Base-by-base conservation (phyloP, 2,797 vertebrate genomes). In the Clarias laeviceps region DNA sequence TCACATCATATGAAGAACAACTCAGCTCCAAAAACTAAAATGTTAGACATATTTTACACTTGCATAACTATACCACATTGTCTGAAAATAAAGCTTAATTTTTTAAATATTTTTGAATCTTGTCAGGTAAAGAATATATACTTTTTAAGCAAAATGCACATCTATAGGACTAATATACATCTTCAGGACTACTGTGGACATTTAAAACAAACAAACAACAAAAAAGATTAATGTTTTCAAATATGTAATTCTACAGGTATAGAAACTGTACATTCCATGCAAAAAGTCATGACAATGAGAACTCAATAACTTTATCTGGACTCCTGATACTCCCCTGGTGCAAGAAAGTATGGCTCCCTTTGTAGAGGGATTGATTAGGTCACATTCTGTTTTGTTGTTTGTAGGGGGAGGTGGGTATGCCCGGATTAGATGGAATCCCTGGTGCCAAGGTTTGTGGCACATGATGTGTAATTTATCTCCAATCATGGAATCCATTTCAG, bases 401-500 rank as follows among this genome's bases (percentile, higher is more conserved):
- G 50, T 95, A 95, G 97, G 98, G 98, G 90, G 97, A 98, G 87
- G 93, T 96, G 86, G 98, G 98, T 85, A 93, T 94, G 87, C 94
- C 95, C 32, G 98, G 97, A 92, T 91, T 97, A 92, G 95, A 97
- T 81, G 98, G 98, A 94, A 88, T 91, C 79, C 94, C 96, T 27
- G 97, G 98, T 79, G 91, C 89, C 80, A 98, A 98, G 97, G 97
- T 99, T 90, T 91, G 96, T 95, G 88, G 83, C 86, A 81, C 91
- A 85, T 85, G 40, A 62, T 90, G 90, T 90, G 83, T 81, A 84
- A 76, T 90, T 88, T 87, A 86, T 32, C 84, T 87, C 40, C 85
- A 0, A 59, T 85, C 12, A 50, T 85, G 4, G 77, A 80, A 79
- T 56, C 2, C 73, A 87, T 87, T 81, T 82, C 82, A 83, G 76